phyloP scores from a whole-genome alignment of 2,888 invertebrate genomes.

The Ormyrus rosae region DNA sequence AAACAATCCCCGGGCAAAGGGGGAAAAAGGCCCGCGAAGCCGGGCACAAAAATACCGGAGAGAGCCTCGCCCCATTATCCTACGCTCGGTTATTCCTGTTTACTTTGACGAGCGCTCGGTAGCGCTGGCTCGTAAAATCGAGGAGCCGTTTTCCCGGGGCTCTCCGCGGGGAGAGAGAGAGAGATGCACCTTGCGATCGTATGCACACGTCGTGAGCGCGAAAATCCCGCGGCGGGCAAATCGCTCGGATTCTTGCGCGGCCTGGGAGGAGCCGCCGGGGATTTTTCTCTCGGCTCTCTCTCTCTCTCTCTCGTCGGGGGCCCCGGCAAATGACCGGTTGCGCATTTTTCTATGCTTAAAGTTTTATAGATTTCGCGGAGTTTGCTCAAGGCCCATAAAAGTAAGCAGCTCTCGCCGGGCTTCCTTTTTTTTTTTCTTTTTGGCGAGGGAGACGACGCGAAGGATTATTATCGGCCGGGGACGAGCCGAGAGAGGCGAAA shows the following conservation, averaged over 20 bases:
- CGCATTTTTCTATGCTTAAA: slow-evolving; percentile 32
- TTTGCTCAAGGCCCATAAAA: slow-evolving; percentile 33
- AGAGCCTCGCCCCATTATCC: slow-evolving; percentile 28
- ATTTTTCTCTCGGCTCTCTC: slow-evolving; percentile 38
- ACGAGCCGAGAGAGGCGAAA: too few species aligned
- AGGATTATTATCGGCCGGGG: too few species aligned
- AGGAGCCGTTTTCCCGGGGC: not conserved
- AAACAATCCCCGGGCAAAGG: slow-evolving; percentile 7
- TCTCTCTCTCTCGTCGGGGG: too few species aligned
- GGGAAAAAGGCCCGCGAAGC: not conserved
- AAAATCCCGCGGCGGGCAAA: slow-evolving; percentile 37
- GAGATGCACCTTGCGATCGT: not conserved
- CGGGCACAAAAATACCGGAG: not conserved
- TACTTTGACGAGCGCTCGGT: slow-evolving; percentile 34
- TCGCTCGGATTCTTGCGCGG: slow-evolving; percentile 44
- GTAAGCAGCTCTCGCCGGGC: slow-evolving; percentile 6
- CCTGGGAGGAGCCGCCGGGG: slow-evolving; percentile 41
- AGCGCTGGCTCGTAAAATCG: slow-evolving; percentile 22
- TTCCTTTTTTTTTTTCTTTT: slow-evolving; percentile 13
- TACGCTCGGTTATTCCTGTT: slow-evolving; percentile 23
- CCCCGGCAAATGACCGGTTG: slow-evolving; percentile 44
- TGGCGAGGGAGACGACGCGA: too few species aligned
- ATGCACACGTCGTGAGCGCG: slow-evolving; percentile 12
- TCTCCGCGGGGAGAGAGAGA: not conserved
- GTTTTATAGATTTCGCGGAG: slow-evolving; percentile 41